Evolutionary conservation across 2,113 vertebrate genomes (phyloP).

Genomic region (Sinocyclocheilus grahami): DNA sequence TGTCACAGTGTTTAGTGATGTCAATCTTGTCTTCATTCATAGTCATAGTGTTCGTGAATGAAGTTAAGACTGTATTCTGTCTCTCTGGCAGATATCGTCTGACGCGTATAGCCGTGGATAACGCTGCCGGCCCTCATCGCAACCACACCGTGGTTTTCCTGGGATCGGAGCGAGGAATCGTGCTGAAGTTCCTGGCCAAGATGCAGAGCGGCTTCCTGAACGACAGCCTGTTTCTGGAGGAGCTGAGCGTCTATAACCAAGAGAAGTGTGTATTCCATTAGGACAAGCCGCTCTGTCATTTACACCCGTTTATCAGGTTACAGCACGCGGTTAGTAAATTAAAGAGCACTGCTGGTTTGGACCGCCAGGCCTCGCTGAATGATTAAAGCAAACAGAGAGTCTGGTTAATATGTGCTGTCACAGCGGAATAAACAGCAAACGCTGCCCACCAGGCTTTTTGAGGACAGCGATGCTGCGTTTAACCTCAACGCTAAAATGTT

Average conservation of each 20-base stretch:
- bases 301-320: constrained; percentile 76
- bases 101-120: constrained; percentile 94
- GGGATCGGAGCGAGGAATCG: constrained; percentile 95
- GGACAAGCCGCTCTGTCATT: constrained; percentile 76
- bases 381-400: constrained; percentile 71
- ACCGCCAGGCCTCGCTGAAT: constrained; percentile 58
- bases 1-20: background rate
- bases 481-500: background rate
- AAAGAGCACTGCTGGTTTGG: constrained; percentile 67
- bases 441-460: background rate
- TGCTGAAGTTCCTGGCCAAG: constrained; percentile 95
- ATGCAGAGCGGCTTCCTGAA: constrained; percentile 90
- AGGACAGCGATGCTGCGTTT: background rate
- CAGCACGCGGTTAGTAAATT: constrained; percentile 75
- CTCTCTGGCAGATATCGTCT: constrained; percentile 84
- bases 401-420: constrained; percentile 46
- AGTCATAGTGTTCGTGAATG: background rate
- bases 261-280: constrained; percentile 85
- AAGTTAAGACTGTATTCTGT: background rate
- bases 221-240: constrained; percentile 96
- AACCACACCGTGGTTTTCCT: constrained; percentile 96
- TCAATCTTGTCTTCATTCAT: background rate
- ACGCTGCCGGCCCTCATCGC: constrained; percentile 85
- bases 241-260: constrained; percentile 94
- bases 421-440: background rate